Evolutionary conservation across 2,888 invertebrate species (phyloP).

Genomic region (Ephialtes manifestator): DNA sequence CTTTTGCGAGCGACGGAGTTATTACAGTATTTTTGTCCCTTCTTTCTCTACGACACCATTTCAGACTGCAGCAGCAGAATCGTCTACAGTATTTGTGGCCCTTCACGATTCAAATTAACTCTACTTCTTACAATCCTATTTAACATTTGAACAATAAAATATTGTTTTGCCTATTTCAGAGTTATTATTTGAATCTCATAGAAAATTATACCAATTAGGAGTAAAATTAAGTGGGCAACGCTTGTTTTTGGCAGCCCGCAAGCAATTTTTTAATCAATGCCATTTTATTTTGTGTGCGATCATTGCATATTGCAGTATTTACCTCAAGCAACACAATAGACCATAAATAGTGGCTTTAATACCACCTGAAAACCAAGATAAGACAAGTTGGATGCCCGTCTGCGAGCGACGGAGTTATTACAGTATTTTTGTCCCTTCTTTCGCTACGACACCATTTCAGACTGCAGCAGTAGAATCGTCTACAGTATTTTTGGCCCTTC

Average conservation of each 20-base stretch:
- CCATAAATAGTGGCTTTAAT: not conserved
- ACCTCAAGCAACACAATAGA: not conserved
- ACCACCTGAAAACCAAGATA: not conserved
- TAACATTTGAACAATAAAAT: too few species aligned
- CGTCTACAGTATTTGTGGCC: not conserved
- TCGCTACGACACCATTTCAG: not conserved
- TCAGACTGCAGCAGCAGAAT: conserved; percentile 26
- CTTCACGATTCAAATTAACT: not conserved
- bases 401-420: not conserved
- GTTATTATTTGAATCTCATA: too few species aligned
- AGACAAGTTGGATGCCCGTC: not conserved
- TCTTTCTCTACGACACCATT: not conserved
- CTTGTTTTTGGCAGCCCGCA: too few species aligned
- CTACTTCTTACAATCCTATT: too few species aligned
- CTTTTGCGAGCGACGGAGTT: not conserved
- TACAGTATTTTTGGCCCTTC: conserved; percentile 10
- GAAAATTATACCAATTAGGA: too few species aligned
- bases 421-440: not conserved
- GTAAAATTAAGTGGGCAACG: too few species aligned
- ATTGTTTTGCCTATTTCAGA: too few species aligned
- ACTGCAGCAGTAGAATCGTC: conserved; percentile 23
- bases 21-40: not conserved
- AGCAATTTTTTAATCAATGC: too few species aligned
- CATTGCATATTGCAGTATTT: not conserved
- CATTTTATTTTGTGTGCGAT: too few species aligned